Percentiles rank a stretch among this genome's conserved stretches.
These are phyloP conservation scores for Pachyseris speciosa DNA, from an alignment of 64 coral and sea anemone species.

Conservation along the genomic window DNA sequence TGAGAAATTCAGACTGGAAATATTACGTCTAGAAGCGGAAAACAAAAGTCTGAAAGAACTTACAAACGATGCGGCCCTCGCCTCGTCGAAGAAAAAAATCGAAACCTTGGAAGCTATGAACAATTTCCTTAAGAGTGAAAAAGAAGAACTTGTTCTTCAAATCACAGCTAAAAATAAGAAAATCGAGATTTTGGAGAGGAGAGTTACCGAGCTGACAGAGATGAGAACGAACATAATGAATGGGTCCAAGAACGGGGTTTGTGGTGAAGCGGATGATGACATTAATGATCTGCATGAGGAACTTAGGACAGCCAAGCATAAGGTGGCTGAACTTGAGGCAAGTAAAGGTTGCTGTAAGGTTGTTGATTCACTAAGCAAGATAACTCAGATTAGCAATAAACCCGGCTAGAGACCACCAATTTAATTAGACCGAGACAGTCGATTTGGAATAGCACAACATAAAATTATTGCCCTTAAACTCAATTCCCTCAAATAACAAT, in stretches of 20 bases:
- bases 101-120: conserved; percentile 43
- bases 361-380: neutral
- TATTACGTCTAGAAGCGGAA: conserved; percentile 26
- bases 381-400: neutral
- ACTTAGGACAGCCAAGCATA: conserved; percentile 40
- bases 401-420: neutral
- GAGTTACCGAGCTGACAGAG: conserved; percentile 14
- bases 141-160: conserved; percentile 49
- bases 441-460: too few relatives aligned
- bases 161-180: conserved; percentile 59
- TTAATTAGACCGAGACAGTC: too few relatives aligned
- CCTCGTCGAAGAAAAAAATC: conserved; percentile 45
- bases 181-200: conserved; percentile 47
- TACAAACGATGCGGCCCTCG: neutral
- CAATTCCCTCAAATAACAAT: too few relatives aligned
- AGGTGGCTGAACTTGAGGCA: conserved; percentile 43
- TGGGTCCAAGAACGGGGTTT: neutral
- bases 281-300: conserved; percentile 43
- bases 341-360: neutral
- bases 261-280: neutral
- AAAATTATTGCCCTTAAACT: too few relatives aligned
- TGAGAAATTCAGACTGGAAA: conserved; percentile 50
- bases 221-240: conserved; percentile 8
- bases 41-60: conserved; percentile 48
- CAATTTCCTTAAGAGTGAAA: conserved; percentile 45